phyloP scores from a whole-genome alignment of 2,888 invertebrate species.

The Itoplectis maculator region DNA sequence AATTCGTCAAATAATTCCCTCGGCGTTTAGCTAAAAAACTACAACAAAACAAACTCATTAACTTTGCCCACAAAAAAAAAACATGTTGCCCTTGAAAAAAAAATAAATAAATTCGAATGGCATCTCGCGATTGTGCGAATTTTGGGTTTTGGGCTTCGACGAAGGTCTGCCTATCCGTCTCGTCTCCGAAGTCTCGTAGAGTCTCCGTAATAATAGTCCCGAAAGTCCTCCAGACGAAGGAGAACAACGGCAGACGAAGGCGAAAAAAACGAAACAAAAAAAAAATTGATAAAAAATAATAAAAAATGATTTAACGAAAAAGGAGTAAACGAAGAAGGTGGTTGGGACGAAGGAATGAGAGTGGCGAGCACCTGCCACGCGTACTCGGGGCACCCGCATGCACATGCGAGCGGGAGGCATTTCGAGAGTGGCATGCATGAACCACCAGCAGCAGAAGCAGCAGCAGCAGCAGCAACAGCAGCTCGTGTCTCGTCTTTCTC shows the following conservation, averaged over 20 bases:
- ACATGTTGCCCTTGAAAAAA: background rate
- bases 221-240: slow-evolving; percentile 18
- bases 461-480: slow-evolving; percentile 1
- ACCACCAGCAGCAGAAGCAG: slow-evolving; percentile 41
- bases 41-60: too few relatives aligned
- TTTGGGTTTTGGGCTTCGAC: background rate
- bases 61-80: background rate
- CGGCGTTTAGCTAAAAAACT: too few relatives aligned
- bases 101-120: background rate
- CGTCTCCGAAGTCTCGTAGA: slow-evolving; percentile 16
- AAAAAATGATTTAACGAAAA: slow-evolving; percentile 13
- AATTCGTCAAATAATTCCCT: too few relatives aligned
- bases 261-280: slow-evolving; percentile 70
- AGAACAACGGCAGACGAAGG: slow-evolving; percentile 14
- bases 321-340: slow-evolving; percentile 60
- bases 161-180: background rate
- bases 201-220: slow-evolving; percentile 28
- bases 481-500: slow-evolving; percentile 55
- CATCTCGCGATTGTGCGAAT: background rate
- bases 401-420: slow-evolving; percentile 54
- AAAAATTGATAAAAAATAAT: slow-evolving; percentile 29
- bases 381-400: slow-evolving; percentile 67
- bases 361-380: slow-evolving; percentile 75
- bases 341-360: slow-evolving; percentile 62
- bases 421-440: slow-evolving; percentile 63